These are phyloP conservation scores for Platanista minor DNA, from an alignment of 2,113 vertebrate species.

Conservation along the genomic window DNA sequence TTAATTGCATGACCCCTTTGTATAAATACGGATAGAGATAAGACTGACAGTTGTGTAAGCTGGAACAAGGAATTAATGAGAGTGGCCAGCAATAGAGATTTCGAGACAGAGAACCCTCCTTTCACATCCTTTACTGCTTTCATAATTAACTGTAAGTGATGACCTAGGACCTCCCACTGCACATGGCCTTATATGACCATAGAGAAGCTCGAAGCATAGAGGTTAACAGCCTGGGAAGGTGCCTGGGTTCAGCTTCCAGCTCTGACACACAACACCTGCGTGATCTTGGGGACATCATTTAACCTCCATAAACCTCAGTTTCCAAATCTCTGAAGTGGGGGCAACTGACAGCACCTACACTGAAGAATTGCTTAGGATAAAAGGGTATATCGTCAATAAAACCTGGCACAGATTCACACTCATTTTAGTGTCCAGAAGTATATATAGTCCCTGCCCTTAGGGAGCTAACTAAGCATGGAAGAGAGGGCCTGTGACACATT, in stretches of 20 bases:
- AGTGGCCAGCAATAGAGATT: background rate
- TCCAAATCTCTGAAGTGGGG: background rate
- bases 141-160: background rate
- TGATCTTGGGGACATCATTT: background rate
- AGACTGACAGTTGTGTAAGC: background rate
- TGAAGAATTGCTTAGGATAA: background rate
- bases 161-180: background rate
- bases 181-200: background rate
- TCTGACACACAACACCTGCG: background rate
- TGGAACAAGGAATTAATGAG: background rate
- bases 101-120: background rate
- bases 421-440: background rate
- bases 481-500: accelerated
- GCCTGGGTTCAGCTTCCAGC: background rate
- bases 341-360: background rate
- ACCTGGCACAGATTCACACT: background rate
- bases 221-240: background rate
- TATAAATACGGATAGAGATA: background rate
- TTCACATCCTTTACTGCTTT: background rate
- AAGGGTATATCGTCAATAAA: background rate
- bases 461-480: background rate
- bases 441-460: accelerated
- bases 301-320: background rate
- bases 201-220: background rate
- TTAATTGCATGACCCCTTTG: background rate